Percentiles rank a stretch among this genome's conserved stretches.
Conservation (phyloP, 2,113 vertebrate genomes). For the Guaruba guarouba region DNA sequence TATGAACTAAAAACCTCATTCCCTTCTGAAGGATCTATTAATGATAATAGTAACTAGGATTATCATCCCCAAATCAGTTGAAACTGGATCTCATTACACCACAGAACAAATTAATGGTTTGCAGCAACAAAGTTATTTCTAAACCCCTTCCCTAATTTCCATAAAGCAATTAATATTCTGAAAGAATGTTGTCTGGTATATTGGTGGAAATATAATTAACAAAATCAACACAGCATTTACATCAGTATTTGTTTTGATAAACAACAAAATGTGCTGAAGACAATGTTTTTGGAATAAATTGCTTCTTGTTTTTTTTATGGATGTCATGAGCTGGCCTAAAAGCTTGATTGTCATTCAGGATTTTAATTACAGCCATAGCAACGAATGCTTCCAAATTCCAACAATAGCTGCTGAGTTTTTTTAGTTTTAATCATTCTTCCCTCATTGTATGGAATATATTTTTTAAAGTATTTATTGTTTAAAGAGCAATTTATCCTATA, state of each 20-base stretch:
- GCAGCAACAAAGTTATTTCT: not conserved
- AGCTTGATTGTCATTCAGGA: constrained; percentile 18
- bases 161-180: constrained; percentile 28
- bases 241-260: constrained; percentile 32
- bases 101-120: not conserved
- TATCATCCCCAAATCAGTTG: not conserved
- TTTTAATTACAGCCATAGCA: constrained; percentile 28
- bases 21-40: not conserved
- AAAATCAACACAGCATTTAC: constrained; percentile 35
- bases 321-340: not conserved
- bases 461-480: not conserved
- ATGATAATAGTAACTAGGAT: not conserved
- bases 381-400: not conserved
- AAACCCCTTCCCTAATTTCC: not conserved
- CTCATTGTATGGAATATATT: not conserved
- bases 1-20: not conserved
- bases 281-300: constrained; percentile 1
- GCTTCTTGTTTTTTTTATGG: not conserved
- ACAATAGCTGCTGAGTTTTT: not conserved
- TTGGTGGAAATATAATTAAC: constrained; percentile 30
- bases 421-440: not conserved
- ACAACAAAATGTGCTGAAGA: constrained; percentile 21
- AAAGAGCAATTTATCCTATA: not conserved
- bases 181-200: not conserved
- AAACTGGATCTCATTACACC: not conserved